Conservation (phyloP, 2,888 invertebrate genomes). For the Macropis europaea region DNA sequence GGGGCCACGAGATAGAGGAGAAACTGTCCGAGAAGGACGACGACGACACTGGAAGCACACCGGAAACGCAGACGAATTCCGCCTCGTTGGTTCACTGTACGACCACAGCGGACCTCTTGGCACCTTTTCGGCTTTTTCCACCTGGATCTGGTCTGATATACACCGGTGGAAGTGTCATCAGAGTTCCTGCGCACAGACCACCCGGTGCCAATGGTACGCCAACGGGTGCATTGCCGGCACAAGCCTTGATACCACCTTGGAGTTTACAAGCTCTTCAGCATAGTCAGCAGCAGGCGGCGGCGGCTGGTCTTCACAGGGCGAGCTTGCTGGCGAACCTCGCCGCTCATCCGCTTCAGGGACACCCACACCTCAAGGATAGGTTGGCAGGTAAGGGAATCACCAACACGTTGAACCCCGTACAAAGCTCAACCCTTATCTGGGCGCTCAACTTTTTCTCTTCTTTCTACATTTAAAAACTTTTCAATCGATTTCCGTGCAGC, state of each 20-base stretch:
- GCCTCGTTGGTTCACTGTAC: conserved; percentile 64
- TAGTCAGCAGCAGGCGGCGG: conserved; percentile 74
- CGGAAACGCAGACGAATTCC: conserved; percentile 67
- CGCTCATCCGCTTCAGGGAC: conserved; percentile 76
- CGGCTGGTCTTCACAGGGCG: conserved; percentile 76
- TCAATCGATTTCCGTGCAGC: too few species aligned
- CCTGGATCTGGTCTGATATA: conserved; percentile 75
- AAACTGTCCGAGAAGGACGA: conserved; percentile 76
- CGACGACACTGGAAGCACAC: conserved; percentile 75
- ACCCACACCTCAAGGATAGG: conserved; percentile 78
- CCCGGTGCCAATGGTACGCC: conserved; percentile 80
- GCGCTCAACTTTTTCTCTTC: too few species aligned
- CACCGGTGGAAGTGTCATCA: conserved; percentile 86
- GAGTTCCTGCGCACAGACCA: conserved; percentile 91
- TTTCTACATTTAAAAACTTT: too few species aligned
- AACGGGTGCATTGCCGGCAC: conserved; percentile 65
- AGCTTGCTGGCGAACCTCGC: conserved; percentile 77
- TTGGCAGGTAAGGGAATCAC: conserved; percentile 70
- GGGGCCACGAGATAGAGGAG: conserved; percentile 74
- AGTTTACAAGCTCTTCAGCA: conserved; percentile 76
- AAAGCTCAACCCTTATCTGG: too few species aligned
- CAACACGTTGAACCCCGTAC: not conserved
- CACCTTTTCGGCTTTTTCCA: conserved; percentile 72
- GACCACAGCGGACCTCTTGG: conserved; percentile 68
- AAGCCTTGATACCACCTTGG: conserved; percentile 71